A percentile compares a stretch with the other conserved stretches of the same genome.
Evolutionary conservation across 2,888 invertebrate species (phyloP).

Genomic region (Pilophorus perplexus): DNA sequence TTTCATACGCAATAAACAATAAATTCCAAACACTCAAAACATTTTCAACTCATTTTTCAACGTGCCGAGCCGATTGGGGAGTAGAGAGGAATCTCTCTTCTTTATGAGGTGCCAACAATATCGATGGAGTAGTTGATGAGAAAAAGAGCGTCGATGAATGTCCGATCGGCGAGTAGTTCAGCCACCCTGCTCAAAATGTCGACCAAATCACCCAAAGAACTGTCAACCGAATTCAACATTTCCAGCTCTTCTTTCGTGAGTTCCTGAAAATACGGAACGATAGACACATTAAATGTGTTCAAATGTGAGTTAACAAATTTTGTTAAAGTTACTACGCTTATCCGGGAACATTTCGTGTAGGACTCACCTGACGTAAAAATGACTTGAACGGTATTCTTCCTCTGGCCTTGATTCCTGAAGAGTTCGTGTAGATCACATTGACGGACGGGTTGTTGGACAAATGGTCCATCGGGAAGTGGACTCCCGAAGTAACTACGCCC

Average conservation of each 20-base stretch:
- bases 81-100: background rate
- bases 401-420: conserved; percentile 26
- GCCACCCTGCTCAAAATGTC: conserved; percentile 8
- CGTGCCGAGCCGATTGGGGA: too few relatives aligned
- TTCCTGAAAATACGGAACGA: background rate
- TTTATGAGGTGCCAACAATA: conserved; percentile 22
- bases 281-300: background rate
- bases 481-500: conserved; percentile 76
- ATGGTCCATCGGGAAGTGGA: conserved; percentile 63
- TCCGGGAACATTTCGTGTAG: background rate
- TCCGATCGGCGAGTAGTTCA: conserved; percentile 18
- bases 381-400: conserved; percentile 29
- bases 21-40: too few relatives aligned
- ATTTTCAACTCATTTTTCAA: too few relatives aligned
- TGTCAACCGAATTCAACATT: conserved; percentile 13
- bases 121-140: conserved; percentile 34
- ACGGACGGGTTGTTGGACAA: conserved; percentile 24
- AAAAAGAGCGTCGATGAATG: conserved; percentile 22
- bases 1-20: too few relatives aligned
- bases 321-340: too few relatives aligned
- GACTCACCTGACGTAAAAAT: conserved; percentile 21
- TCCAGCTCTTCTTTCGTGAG: conserved; percentile 20
- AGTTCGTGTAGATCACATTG: conserved; percentile 39
- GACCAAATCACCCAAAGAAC: background rate
- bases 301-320: background rate